Conservation (phyloP, 2,888 invertebrate genomes). For the Chaitophorus viminalis region DNA sequence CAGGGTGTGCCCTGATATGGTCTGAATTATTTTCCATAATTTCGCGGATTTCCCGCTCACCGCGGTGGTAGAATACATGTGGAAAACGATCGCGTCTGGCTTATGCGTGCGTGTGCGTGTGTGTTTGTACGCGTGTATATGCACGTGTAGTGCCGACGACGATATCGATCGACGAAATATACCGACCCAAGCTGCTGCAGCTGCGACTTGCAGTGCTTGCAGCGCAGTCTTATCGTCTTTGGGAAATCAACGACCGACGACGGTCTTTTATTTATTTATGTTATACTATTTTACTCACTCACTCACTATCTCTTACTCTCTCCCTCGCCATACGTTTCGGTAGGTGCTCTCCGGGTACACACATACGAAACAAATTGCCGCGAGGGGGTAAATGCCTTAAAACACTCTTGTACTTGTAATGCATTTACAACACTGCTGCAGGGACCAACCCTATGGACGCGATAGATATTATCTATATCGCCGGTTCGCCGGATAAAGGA, state of each 20-base stretch:
- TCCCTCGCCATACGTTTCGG: not conserved
- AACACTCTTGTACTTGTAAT: not conserved
- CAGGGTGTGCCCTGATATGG: not conserved
- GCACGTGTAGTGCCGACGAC: not conserved
- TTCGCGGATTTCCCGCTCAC: conserved; percentile 31
- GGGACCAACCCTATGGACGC: not conserved
- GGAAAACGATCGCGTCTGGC: not conserved
- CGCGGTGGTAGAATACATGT: not conserved
- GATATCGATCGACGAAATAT: conserved; percentile 35
- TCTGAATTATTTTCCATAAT: conserved; percentile 49
- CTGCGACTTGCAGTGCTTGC: not conserved
- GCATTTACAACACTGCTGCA: not conserved
- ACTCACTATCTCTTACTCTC: too few relatives aligned
- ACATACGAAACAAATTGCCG: conserved; percentile 30
- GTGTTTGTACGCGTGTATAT: too few relatives aligned
- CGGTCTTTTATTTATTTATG: conserved; percentile 15
- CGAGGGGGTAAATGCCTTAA: not conserved
- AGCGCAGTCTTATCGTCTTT: conserved; percentile 15
- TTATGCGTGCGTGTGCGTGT: not conserved
- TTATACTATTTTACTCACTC: not conserved
- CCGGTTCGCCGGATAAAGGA: not conserved
- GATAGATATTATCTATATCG: conserved; percentile 36
- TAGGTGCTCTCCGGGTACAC: not conserved
- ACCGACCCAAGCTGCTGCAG: conserved; percentile 10
- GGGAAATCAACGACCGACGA: conserved; percentile 21